Evolutionary conservation across 2,113 vertebrate species (phyloP), one percentile per base, ranked within the genome.

Genomic region (Merops nubicus): DNA sequence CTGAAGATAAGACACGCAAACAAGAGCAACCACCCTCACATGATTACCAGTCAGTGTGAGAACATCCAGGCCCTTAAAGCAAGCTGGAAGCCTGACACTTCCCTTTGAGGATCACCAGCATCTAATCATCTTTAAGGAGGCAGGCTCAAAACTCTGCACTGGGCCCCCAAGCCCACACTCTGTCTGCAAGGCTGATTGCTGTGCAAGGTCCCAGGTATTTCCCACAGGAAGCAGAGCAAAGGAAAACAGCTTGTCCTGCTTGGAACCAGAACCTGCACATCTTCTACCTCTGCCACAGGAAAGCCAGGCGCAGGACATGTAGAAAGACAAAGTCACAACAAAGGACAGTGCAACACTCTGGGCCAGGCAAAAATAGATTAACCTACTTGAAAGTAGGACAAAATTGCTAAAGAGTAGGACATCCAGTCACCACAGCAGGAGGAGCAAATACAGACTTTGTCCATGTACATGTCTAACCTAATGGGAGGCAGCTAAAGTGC

Each of bases 311-410:
- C 29, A 67, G 73, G 76, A 69, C 3, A 8, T 0, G 0, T 0
- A 42, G 77, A 57, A 60, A 93, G n/a, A 83, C 83, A 97, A 96
- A 91, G 95, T 97, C 95, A 95, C 76, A 14, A 9, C 56, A 84
- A 82, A 96, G 93, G 95, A 96, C 91, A 89, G 59, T 23, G 15
- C 85, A 81, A 50, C 50, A 86, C 72, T 45, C 65, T 50, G 42
- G 86, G 91, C 72, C 91, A 89, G 62, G 95, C 83, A 97, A 96
- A 97, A 97, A 97, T 95, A 97, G 96, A 94, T 93, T 81, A 86
- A 93, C 96, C 96, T 95, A 95, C 83, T 96, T 94, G 86, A 93
- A 97, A 97, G 88, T 96, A 96, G 96, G 96, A 79, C 96, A 82
- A 29, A 62, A 60, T 56, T 6, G 0, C 76, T 72, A 2, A 81